Evolutionary conservation across 2,888 invertebrate species (phyloP).

Genomic region (Carpatolechia fugitivella): DNA sequence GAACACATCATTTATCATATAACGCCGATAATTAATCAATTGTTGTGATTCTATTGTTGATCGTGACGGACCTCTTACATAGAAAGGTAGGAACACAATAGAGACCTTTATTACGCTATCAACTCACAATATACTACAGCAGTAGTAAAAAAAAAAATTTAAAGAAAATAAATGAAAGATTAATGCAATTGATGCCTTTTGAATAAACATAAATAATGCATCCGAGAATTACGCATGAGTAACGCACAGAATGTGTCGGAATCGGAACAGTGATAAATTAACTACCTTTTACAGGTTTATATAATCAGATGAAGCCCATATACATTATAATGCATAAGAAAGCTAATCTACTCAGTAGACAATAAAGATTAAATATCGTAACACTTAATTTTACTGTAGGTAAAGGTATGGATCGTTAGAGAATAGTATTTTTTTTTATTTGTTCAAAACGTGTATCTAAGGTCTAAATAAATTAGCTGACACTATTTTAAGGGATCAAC

Average conservation of each 20-base stretch:
- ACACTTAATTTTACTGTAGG: neutral
- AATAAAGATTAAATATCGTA: constrained; percentile 1
- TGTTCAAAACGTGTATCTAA: no score
- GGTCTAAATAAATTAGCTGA: no score
- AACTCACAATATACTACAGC: neutral
- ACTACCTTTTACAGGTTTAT: constrained; percentile 7
- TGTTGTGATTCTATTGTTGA: constrained; percentile 30
- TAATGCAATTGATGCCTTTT: no score
- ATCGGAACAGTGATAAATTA: constrained; percentile 10
- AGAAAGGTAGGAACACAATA: neutral
- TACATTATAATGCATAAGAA: constrained; percentile 10
- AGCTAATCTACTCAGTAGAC: neutral
- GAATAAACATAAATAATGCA: no score
- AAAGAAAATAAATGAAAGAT: no score
- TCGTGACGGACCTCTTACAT: constrained; percentile 5
- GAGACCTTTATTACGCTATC: neutral
- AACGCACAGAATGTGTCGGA: constrained; percentile 2
- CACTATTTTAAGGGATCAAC: no score
- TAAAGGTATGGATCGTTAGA: neutral
- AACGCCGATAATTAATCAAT: constrained; percentile 35
- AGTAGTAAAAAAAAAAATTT: no score
- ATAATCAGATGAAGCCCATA: constrained; percentile 7
- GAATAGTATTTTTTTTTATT: no score
- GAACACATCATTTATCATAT: constrained; percentile 32
- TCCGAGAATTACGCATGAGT: neutral